Base-by-base conservation (phyloP, 2,113 vertebrate genomes). In the Pyrgilauda ruficollis region DNA sequence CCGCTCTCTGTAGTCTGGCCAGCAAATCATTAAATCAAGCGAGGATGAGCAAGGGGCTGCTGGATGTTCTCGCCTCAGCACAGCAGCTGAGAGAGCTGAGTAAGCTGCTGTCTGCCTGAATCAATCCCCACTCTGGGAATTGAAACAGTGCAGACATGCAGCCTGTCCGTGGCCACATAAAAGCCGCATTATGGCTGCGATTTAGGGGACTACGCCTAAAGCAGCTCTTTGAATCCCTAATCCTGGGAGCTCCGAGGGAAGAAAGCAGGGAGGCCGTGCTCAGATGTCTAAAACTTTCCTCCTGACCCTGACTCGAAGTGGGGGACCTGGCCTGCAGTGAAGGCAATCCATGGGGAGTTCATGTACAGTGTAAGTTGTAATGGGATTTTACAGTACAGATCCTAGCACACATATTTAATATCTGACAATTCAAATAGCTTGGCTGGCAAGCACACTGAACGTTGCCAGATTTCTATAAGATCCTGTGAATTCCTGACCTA, bases 1-100 rank as follows among this genome's bases (percentile, higher is more conserved):
- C 23, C 0, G 13, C 74, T 78, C 61, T 95, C 89, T 96, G 91
- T 78, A 94, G 89, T 84, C 80, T 56, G 87, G 86, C 93, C 94
- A 94, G 96, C 86, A 87, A 82, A 92, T 91, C 93, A 90, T 68
- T 89, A 84, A 93, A 90, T 78, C 68, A 89, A 72, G 69, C 15
- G 13, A 83, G 84, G 95, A 90, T 81, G 91, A 96, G 89, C 94
- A 52, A 68, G 89, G 93, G 92, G 91, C 96, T 94, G 93, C 94
- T 82, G 94, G 64, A 69, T 92, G 80, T 89, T 91, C 91, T 92
- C 27, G 14, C 83, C 84, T 84, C 72, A 30, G 68, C 50, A 37
- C 79, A 55, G 96, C 94, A 76, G 90, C 94, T 53, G 87, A 89
- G 66, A 55, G 47, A 95, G 93, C 93, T 86, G 94, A 91, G 58